Evolutionary conservation across 2,888 invertebrate genomes (phyloP).

Genomic region (Drosophila imparisetae): DNA sequence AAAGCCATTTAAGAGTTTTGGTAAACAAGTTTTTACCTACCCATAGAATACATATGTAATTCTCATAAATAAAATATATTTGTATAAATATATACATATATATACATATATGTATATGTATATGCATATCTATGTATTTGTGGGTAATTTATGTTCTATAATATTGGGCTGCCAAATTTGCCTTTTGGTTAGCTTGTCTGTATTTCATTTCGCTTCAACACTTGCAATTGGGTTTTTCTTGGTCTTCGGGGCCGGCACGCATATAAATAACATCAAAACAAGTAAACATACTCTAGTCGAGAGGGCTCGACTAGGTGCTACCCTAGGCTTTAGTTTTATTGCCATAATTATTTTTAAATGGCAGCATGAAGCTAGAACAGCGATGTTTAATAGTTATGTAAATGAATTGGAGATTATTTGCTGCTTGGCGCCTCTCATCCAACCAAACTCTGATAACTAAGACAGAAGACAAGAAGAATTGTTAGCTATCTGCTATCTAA

Average conservation of each 20-base stretch:
- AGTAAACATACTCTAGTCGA: background rate
- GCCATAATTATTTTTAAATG: background rate
- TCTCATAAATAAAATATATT: slow-evolving; percentile 18
- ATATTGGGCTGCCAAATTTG: slow-evolving; percentile 58
- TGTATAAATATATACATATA: background rate
- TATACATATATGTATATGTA: background rate
- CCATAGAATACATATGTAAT: slow-evolving; percentile 21
- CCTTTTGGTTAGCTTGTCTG: slow-evolving; percentile 26
- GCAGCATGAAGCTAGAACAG: background rate
- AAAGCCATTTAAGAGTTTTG: slow-evolving; percentile 43
- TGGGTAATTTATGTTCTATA: slow-evolving; percentile 63
- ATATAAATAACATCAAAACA: slow-evolving; percentile 73
- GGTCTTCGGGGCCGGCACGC: background rate
- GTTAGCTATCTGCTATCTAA: background rate
- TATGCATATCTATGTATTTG: slow-evolving; percentile 31
- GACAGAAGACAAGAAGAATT: background rate
- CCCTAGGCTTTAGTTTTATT: background rate
- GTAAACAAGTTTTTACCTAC: slow-evolving; percentile 69
- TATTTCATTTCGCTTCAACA: slow-evolving; percentile 61
- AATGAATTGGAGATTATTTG: background rate
- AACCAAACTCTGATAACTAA: background rate
- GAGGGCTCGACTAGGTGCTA: background rate
- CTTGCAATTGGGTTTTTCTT: slow-evolving; percentile 20
- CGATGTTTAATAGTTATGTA: background rate
- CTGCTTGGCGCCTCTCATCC: background rate